These are phyloP conservation scores for Parus major DNA, from an alignment of 2,113 vertebrate genomes.

Conservation along the genomic window DNA sequence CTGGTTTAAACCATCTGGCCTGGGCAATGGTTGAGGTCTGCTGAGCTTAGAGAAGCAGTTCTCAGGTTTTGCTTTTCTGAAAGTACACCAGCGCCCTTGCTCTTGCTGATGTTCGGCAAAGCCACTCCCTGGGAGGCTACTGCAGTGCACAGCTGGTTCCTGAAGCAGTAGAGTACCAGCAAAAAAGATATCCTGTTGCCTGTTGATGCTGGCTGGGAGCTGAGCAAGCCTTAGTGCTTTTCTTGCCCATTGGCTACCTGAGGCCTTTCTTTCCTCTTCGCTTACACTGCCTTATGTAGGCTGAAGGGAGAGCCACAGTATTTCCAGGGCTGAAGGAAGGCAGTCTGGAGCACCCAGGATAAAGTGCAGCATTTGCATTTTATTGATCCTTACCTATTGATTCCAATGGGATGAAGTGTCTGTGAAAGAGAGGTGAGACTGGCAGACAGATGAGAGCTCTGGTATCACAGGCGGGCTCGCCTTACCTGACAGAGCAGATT, in stretches of 20 bases:
- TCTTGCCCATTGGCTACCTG: rapidly evolving
- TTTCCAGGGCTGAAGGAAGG: constrained; percentile 24
- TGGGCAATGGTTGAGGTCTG: neutral
- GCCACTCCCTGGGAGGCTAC: neutral
- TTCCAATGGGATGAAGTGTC: constrained; percentile 64
- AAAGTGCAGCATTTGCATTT: constrained; percentile 69
- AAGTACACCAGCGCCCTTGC: neutral
- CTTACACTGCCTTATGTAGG: neutral
- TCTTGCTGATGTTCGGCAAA: neutral
- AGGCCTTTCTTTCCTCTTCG: neutral
- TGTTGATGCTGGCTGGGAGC: rapidly evolving
- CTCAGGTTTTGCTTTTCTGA: neutral
- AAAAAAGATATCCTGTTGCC: rapidly evolving
- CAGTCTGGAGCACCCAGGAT: constrained; percentile 37
- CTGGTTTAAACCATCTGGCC: neutral
- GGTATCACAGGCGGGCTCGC: neutral
- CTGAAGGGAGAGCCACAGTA: neutral
- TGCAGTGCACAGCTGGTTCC: neutral
- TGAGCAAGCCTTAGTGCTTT: neutral
- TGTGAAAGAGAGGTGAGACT: constrained; percentile 41
- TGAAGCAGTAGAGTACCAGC: neutral
- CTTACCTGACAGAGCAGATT: neutral
- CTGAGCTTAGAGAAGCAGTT: neutral
- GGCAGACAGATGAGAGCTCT: constrained; percentile 19
- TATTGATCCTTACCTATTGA: constrained; percentile 74